A percentile compares a stretch with the other conserved stretches of the same genome.
These are phyloP conservation scores for Linnaemya tessellans DNA, from an alignment of 2,888 invertebrate species.

Conservation along the genomic window DNA sequence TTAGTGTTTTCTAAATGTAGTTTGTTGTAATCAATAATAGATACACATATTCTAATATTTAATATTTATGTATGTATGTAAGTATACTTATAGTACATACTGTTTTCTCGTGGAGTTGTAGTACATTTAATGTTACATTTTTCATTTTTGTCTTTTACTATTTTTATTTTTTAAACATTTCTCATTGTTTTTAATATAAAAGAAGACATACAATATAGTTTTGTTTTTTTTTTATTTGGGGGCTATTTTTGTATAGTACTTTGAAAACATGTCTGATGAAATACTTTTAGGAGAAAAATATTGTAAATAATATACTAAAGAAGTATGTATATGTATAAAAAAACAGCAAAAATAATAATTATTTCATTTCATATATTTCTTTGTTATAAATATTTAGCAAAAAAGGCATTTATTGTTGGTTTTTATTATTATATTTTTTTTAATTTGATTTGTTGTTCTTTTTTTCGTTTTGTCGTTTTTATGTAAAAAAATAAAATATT, in stretches of 20 bases:
- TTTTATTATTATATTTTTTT: conserved; percentile 33
- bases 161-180: conserved; percentile 24
- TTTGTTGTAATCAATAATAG: conserved; percentile 17
- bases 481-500: conserved; percentile 69
- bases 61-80: not conserved
- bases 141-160: conserved; percentile 30
- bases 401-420: conserved; percentile 63
- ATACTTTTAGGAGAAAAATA: conserved; percentile 36
- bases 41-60: conserved; percentile 32
- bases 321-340: conserved; percentile 18
- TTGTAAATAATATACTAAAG: conserved; percentile 59
- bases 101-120: conserved; percentile 36
- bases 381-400: conserved; percentile 64
- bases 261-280: conserved; percentile 29
- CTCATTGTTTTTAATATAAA: conserved; percentile 20
- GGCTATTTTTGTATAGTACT: not conserved
- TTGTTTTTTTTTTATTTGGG: conserved; percentile 9
- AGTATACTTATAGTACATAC: conserved; percentile 42
- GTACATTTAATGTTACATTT: conserved; percentile 51
- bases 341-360: conserved; percentile 56
- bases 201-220: conserved; percentile 40
- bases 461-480: conserved; percentile 33
- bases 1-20: conserved; percentile 28
- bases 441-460: conserved; percentile 9
- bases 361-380: conserved; percentile 39